These are phyloP conservation scores for Ganaspis sp. DNA, from an alignment of 1,140 invertebrate genomes.

Conservation along the genomic window DNA sequence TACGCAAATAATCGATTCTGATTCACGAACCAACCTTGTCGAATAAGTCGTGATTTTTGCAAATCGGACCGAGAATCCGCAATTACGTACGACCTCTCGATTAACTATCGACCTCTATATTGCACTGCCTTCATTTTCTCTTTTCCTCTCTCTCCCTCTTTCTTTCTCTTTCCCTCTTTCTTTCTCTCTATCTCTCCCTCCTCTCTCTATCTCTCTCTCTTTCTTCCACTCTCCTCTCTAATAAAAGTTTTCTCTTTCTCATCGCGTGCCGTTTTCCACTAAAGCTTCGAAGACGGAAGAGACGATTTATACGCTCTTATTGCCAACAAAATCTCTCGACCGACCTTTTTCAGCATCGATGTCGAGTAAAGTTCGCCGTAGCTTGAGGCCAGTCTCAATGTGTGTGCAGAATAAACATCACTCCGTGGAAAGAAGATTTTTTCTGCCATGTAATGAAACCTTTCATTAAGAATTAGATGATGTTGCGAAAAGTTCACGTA, in stretches of 20 bases:
- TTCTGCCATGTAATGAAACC: neutral
- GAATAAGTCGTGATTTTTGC: neutral
- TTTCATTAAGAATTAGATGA: constrained; percentile 18
- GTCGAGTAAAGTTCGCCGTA: constrained; percentile 3
- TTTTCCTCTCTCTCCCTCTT: constrained; percentile 19
- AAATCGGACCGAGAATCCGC: neutral
- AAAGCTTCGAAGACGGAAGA: constrained; percentile 40
- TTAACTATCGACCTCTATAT: neutral
- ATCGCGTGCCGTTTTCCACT: constrained; percentile 46
- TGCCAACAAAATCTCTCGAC: constrained; percentile 24
- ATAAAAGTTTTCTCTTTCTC: constrained; percentile 46
- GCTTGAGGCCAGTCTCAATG: neutral
- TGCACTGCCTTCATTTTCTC: neutral
- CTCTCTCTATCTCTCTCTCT: neutral
- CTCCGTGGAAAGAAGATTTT: neutral
- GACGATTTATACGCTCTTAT: constrained; percentile 42
- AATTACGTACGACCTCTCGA: neutral
- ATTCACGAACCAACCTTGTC: neutral
- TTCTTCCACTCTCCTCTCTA: neutral
- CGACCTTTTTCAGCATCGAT: constrained; percentile 17
- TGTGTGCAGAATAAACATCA: constrained; percentile 22
- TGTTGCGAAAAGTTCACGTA: neutral
- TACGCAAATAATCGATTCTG: too few species aligned
- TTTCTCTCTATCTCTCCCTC: neutral
- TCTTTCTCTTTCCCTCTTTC: neutral